Evolutionary conservation across 2,888 invertebrate species (phyloP).

Genomic region (Conops quadrifasciatus): DNA sequence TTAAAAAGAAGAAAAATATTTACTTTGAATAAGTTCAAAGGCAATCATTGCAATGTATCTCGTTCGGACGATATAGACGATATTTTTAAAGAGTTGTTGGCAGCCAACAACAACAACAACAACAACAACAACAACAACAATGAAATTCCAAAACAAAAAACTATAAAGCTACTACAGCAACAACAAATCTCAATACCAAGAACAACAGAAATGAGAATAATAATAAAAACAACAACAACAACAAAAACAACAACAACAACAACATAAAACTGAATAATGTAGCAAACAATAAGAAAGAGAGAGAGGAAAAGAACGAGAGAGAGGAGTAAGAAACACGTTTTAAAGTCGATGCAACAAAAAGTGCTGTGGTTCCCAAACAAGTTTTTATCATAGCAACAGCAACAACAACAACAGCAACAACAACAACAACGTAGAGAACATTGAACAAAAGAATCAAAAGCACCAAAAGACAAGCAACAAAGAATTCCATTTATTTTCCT

Average conservation of each 20-base stretch:
- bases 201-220: conserved; percentile 36
- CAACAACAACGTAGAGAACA: background rate
- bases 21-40: too few relatives aligned
- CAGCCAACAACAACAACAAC: background rate
- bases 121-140: background rate
- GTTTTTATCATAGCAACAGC: conserved; percentile 8
- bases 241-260: conserved; percentile 14
- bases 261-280: conserved; percentile 7
- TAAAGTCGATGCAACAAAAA: conserved; percentile 8
- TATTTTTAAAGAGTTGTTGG: background rate
- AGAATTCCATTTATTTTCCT: background rate
- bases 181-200: conserved; percentile 40
- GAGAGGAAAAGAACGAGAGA: background rate
- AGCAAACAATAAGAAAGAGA: conserved; percentile 6
- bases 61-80: background rate
- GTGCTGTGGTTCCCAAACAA: background rate
- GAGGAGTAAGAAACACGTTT: background rate
- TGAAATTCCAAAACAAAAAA: background rate
- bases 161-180: conserved; percentile 21
- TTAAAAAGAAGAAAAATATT: too few relatives aligned
- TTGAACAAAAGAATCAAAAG: background rate
- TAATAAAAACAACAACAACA: conserved; percentile 17
- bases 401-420: conserved; percentile 1
- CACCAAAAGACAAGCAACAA: background rate
- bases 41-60: too few relatives aligned